Base-by-base conservation (phyloP, 1,140 invertebrate genomes). In the Akabosia matsudoensis region DNA sequence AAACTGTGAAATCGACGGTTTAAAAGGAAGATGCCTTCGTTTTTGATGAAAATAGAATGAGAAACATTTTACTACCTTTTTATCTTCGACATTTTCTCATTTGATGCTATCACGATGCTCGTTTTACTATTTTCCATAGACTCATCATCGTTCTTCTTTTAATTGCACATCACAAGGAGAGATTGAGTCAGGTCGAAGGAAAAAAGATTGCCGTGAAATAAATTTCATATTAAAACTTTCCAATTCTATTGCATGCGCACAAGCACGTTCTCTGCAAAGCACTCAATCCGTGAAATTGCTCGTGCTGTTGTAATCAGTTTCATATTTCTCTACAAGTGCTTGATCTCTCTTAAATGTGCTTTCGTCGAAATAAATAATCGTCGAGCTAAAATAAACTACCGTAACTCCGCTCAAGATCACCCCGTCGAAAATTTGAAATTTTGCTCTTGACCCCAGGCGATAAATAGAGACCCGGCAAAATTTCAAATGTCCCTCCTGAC, bases 271-370 rank as follows among this genome's bases (percentile, higher is more conserved):
- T n/a, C n/a, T 14, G 10, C 26, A 30, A 67, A 67, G 31, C 31
- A 67, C 61, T 67, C 61, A 67, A 67, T 13, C 61, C 61, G 28
- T 67, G 61, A 67, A 67, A 67, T 67, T 67, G 61, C 26, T 67
- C 31, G 61, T 67, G 28, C 10, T 67, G 28, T 7, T 67, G n/a
- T n/a, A 13, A 30, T 45, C 37, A 30, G 4, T 28, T 31, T 67
- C 2, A 31, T 67, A 22, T 67, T 67, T 67, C 28, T 67, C 61
- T 67, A 10, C 24, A 30, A 7, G 54, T 61, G 7, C 24, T 22
- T 14, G 4, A 4, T n/a, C n/a, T n/a, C n/a, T n/a, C n/a, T n/a
- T n/a, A n/a, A n/a, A n/a, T n/a, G n/a, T n/a, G n/a, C n/a, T n/a
- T n/a, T n/a, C n/a, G n/a, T n/a, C n/a, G n/a, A n/a, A n/a, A n/a